These are phyloP conservation scores for Ganaspis brasiliensis DNA, from an alignment of 2,888 invertebrate genomes.

Conservation along the genomic window DNA sequence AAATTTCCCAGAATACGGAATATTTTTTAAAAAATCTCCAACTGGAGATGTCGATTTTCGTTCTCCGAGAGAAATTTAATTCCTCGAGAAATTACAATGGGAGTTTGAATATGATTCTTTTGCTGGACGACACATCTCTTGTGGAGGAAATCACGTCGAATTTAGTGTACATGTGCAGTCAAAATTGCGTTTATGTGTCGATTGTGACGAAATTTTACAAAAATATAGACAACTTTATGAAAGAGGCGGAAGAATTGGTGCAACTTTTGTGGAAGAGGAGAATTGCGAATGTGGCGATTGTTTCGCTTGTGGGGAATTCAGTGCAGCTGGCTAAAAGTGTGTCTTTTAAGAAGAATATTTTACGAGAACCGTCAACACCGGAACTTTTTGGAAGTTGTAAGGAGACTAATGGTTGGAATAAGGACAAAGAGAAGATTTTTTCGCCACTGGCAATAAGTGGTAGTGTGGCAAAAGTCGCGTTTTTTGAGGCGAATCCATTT, in stretches of 20 bases:
- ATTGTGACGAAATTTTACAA: constrained; percentile 43
- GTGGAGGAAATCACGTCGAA: constrained; percentile 26
- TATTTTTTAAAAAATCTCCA: constrained; percentile 44
- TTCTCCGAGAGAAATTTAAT: constrained; percentile 42
- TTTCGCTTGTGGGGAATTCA: constrained; percentile 37
- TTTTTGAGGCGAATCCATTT: constrained; percentile 52
- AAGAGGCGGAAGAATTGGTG: constrained; percentile 32
- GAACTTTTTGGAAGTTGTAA: constrained; percentile 49
- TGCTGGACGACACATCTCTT: constrained; percentile 44
- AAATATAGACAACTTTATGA: constrained; percentile 25
- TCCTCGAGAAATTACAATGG: neutral
- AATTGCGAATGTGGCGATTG: constrained; percentile 47
- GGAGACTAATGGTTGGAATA: constrained; percentile 5
- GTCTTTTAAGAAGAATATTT: constrained; percentile 45
- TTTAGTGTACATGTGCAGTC: constrained; percentile 47
- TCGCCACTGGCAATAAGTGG: constrained; percentile 47
- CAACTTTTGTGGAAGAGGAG: constrained; percentile 44
- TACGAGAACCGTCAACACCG: constrained; percentile 44
- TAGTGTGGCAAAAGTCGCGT: constrained; percentile 50
- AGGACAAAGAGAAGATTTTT: neutral
- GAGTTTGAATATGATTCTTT: constrained; percentile 48
- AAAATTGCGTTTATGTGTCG: constrained; percentile 47
- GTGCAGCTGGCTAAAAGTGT: constrained; percentile 53
- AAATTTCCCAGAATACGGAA: constrained; percentile 27
- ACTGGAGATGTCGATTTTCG: constrained; percentile 37